Evolutionary conservation across 2,113 vertebrate genomes (phyloP).

Genomic region (Pholis gunnellus): DNA sequence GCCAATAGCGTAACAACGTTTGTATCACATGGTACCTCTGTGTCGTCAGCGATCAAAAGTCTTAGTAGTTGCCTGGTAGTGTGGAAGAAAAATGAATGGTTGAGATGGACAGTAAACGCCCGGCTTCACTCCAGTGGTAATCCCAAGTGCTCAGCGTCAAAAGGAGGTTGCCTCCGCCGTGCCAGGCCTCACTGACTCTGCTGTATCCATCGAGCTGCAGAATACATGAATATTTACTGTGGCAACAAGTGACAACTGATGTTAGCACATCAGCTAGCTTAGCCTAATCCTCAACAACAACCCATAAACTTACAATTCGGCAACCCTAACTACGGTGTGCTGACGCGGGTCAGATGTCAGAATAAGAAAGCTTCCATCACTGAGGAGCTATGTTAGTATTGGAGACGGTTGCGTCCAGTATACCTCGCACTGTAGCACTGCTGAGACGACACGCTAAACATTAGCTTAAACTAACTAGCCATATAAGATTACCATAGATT

Average conservation of each 20-base stretch:
- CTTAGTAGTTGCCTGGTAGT: not conserved
- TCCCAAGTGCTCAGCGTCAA: not conserved
- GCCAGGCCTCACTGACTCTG: too few relatives aligned
- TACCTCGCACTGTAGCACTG: not conserved
- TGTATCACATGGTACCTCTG: not conserved
- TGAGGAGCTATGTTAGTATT: not conserved
- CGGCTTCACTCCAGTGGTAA: not conserved
- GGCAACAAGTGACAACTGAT: too few relatives aligned
- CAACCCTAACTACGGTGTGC: too few relatives aligned
- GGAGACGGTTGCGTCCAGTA: not conserved
- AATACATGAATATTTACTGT: too few relatives aligned
- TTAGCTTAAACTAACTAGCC: not conserved
- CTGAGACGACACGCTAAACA: not conserved
- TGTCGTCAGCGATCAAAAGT: not conserved
- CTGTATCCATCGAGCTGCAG: too few relatives aligned
- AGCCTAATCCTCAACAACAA: too few relatives aligned
- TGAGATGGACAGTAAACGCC: not conserved
- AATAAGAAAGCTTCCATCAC: too few relatives aligned
- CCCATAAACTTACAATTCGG: too few relatives aligned
- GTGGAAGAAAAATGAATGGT: not conserved
- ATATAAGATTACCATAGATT: not conserved
- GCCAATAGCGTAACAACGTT: not conserved
- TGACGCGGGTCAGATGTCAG: too few relatives aligned
- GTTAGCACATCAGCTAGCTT: too few relatives aligned
- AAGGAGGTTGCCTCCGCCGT: too few relatives aligned